These are phyloP conservation scores for Romanogobio albipinnatus DNA, from an alignment of 2,113 vertebrate genomes.

Conservation along the genomic window DNA sequence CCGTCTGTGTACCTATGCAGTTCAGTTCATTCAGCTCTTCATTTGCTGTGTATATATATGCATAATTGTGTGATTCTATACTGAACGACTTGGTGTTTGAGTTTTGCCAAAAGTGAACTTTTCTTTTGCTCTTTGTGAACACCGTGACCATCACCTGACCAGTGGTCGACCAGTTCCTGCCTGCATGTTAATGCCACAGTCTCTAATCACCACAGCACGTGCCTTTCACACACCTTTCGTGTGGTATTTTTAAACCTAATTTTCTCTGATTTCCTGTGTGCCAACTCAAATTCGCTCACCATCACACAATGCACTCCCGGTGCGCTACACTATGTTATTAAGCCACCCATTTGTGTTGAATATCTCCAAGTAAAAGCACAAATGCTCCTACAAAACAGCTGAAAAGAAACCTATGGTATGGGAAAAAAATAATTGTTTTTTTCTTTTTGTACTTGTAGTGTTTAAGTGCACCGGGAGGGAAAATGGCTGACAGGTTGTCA, in stretches of 20 bases:
- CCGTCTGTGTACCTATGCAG: too few species aligned
- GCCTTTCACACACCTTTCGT: background rate
- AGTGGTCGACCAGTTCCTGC: background rate
- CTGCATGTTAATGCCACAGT: background rate
- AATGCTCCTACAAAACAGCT: background rate
- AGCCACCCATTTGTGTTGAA: background rate
- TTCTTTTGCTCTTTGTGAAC: background rate
- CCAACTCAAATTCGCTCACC: background rate
- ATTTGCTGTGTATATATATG: background rate
- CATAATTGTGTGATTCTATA: conserved; percentile 2
- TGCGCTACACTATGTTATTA: background rate
- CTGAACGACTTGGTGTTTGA: conserved; percentile 17
- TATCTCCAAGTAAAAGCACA: background rate
- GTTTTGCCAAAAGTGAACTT: conserved; percentile 8
- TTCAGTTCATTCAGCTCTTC: background rate
- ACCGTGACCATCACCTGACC: background rate
- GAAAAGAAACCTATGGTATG: background rate
- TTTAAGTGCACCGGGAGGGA: conserved; percentile 33
- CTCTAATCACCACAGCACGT: background rate
- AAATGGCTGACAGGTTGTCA: conserved; percentile 32
- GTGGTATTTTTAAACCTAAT: background rate
- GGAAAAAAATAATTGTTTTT: background rate
- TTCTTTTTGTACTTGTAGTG: background rate
- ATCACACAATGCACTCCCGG: background rate
- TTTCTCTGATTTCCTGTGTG: background rate